Evolutionary conservation across 2,113 vertebrate species (phyloP).

Genomic region (Stigmatopora argus): DNA sequence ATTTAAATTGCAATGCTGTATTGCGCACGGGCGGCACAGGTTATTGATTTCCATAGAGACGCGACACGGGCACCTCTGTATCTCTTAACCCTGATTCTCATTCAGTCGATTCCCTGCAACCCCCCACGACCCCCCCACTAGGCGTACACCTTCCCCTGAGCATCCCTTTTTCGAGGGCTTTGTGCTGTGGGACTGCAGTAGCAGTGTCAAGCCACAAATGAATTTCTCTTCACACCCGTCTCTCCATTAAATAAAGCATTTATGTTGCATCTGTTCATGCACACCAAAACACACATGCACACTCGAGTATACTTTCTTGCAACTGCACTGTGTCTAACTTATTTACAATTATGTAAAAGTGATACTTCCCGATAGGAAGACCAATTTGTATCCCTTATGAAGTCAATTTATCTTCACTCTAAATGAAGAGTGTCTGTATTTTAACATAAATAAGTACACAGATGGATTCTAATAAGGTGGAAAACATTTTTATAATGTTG

Average conservation of each 20-base stretch:
- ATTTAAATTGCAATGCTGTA: constrained; percentile 13
- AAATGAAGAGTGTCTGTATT: too few relatives aligned
- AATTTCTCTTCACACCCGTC: constrained; percentile 63
- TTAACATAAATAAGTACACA: too few relatives aligned
- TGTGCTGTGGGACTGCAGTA: constrained; percentile 44
- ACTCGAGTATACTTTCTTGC: constrained; percentile 35
- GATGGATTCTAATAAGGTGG: too few relatives aligned
- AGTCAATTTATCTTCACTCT: too few relatives aligned
- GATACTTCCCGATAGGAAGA: neutral
- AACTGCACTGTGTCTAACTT: constrained; percentile 1
- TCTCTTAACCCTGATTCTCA: constrained; percentile 35
- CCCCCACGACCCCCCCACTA: neutral
- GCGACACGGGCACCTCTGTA: constrained; percentile 40
- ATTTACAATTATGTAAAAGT: neutral
- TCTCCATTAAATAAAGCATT: constrained; percentile 61
- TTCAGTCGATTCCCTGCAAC: constrained; percentile 5
- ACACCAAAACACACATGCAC: constrained; percentile 40
- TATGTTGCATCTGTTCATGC: constrained; percentile 54
- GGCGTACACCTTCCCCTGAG: constrained; percentile 13
- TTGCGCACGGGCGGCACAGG: constrained; percentile 29
- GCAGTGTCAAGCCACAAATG: constrained; percentile 62
- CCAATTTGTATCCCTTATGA: too few relatives aligned
- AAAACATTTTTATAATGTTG: too few relatives aligned
- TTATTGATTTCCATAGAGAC: constrained; percentile 65
- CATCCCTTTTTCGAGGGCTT: constrained; percentile 46